Percentiles rank a stretch among this genome's conserved stretches.
These are phyloP conservation scores for Atlantisia rogersi DNA, from an alignment of 2,113 vertebrate species.

Conservation along the genomic window DNA sequence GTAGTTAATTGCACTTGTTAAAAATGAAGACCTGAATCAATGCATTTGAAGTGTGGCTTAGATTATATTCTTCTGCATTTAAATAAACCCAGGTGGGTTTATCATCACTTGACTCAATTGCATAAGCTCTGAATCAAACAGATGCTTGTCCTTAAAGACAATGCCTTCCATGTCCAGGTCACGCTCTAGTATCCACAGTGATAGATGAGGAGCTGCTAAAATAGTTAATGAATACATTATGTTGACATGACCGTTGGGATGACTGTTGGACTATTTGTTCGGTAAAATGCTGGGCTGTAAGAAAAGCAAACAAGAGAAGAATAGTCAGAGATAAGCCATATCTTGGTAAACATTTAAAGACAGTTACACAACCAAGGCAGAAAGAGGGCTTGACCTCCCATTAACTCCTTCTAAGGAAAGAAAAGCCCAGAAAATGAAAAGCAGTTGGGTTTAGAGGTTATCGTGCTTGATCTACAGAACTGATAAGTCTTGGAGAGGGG, in stretches of 20 bases:
- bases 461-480: neutral
- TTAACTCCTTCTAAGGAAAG: constrained; percentile 7
- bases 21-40: neutral
- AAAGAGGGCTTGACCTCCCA: neutral
- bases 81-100: neutral
- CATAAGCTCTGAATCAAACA: neutral
- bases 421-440: neutral
- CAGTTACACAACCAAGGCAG: neutral
- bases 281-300: constrained; percentile 1
- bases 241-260: neutral
- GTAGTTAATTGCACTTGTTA: neutral
- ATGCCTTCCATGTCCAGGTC: neutral
- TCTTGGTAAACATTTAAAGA: constrained; percentile 14
- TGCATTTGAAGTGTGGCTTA: neutral
- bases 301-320: constrained; percentile 34
- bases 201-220: constrained; percentile 32
- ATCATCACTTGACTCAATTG: neutral
- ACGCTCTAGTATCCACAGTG: neutral
- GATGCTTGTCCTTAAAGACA: neutral
- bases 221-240: constrained; percentile 24
- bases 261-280: constrained; percentile 9
- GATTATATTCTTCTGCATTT: neutral
- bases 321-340: constrained; percentile 11
- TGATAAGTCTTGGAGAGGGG: neutral
- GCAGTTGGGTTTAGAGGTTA: neutral